Percentiles rank a stretch among this genome's conserved stretches.
phyloP scores from a whole-genome alignment of 2,113 vertebrate species.

The Myrmophylax atrothorax region DNA sequence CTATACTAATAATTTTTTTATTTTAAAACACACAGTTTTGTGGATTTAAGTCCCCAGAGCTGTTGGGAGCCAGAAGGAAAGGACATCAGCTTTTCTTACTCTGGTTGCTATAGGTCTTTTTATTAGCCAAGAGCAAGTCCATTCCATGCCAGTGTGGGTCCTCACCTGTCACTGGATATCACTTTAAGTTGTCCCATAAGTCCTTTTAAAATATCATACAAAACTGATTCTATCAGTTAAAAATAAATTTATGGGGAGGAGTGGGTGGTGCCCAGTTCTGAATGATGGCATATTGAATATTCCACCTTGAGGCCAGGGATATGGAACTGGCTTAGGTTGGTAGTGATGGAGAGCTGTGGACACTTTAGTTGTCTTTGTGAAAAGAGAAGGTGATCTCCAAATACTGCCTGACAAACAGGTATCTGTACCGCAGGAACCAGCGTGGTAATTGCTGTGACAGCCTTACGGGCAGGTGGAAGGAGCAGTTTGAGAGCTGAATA shows the following conservation, averaged over 20 bases:
- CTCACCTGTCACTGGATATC: background rate
- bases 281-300: background rate
- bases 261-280: background rate
- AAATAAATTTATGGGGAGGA: constrained; percentile 18
- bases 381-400: background rate
- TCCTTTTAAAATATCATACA: constrained; percentile 20
- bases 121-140: background rate
- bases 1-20: background rate
- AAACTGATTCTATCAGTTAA: constrained; percentile 40
- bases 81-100: background rate
- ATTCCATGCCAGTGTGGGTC: background rate
- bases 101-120: background rate
- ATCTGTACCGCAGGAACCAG: background rate
- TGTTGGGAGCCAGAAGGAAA: background rate
- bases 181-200: background rate
- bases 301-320: background rate
- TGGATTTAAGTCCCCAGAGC: background rate
- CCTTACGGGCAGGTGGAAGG: background rate
- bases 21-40: background rate
- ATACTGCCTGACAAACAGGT: background rate
- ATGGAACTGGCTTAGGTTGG: background rate
- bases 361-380: background rate
- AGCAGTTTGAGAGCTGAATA: background rate
- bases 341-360: background rate
- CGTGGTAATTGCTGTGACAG: background rate